Conservation (phyloP, 2,113 vertebrate species). For the Brachyhypopomus gauderio region DNA sequence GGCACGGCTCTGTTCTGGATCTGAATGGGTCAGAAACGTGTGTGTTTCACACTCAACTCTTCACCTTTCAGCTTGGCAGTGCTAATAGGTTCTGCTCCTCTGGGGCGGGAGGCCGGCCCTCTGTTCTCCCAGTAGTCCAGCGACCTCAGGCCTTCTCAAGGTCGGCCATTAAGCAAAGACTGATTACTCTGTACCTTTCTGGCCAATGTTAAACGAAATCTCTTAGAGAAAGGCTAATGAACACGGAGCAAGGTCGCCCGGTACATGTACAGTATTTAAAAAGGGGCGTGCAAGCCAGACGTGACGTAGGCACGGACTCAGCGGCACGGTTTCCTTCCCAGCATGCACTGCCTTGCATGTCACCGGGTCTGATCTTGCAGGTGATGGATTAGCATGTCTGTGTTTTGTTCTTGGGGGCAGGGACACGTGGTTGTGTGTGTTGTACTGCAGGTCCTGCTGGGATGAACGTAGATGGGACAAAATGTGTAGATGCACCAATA, state of each 20-base stretch:
- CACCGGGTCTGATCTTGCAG: neutral
- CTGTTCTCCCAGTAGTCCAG: neutral
- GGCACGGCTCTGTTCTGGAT: too few relatives aligned
- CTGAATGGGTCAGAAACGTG: too few relatives aligned
- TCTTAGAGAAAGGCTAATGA: conserved; percentile 23
- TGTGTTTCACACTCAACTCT: too few relatives aligned
- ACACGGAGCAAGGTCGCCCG: conserved; percentile 29
- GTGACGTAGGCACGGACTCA: conserved; percentile 30
- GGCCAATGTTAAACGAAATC: conserved; percentile 9
- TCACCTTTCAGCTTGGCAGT: neutral
- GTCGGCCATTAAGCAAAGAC: conserved; percentile 33
- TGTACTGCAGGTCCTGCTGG: conserved; percentile 5
- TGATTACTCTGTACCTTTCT: conserved; percentile 20
- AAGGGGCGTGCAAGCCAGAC: conserved; percentile 21
- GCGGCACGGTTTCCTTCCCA: neutral
- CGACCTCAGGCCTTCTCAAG: conserved; percentile 12
- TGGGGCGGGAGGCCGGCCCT: neutral
- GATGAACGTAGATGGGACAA: conserved; percentile 22
- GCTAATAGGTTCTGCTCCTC: neutral
- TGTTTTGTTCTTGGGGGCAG: neutral
- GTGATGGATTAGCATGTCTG: neutral
- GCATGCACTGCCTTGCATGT: neutral
- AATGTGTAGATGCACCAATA: conserved; percentile 18
- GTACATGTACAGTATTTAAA: conserved; percentile 41
- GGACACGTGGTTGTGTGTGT: conserved; percentile 14